Conservation (phyloP, 2,797 vertebrate species). For the Philypnodon macrostomus region DNA sequence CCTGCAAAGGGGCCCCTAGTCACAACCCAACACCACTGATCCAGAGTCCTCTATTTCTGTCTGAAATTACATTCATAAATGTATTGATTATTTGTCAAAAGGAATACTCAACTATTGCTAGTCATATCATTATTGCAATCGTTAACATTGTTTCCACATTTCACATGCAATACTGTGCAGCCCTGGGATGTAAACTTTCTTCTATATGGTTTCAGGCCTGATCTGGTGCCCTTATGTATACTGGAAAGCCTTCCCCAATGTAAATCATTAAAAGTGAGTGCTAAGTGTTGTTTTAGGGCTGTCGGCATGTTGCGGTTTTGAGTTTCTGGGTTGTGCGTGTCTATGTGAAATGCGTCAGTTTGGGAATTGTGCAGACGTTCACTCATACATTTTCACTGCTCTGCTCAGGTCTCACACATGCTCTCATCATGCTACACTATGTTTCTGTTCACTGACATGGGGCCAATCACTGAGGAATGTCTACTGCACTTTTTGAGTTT, state of each 20-base stretch:
- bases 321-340: neutral
- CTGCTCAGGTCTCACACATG: slow-evolving; percentile 47
- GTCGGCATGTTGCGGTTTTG: slow-evolving; percentile 2
- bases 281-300: slow-evolving; percentile 1
- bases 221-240: neutral
- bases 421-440: slow-evolving; percentile 17
- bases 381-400: slow-evolving; percentile 12
- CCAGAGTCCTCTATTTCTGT: no score
- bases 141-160: no score
- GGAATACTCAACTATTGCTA: no score
- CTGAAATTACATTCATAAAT: no score
- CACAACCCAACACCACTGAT: no score
- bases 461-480: slow-evolving; percentile 58
- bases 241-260: neutral
- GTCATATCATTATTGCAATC: no score
- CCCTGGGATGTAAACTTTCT: no score
- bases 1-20: no score
- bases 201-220: no score
- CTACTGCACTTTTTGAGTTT: slow-evolving; percentile 44
- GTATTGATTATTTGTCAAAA: no score
- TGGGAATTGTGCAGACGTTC: slow-evolving; percentile 1
- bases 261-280: slow-evolving; percentile 3
- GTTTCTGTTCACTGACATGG: slow-evolving; percentile 24
- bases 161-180: neutral
- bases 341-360: neutral